phyloP scores from a whole-genome alignment of 30 jellyfish, hydroid and myxozoan genomes.

The Turritopsis rubra region DNA sequence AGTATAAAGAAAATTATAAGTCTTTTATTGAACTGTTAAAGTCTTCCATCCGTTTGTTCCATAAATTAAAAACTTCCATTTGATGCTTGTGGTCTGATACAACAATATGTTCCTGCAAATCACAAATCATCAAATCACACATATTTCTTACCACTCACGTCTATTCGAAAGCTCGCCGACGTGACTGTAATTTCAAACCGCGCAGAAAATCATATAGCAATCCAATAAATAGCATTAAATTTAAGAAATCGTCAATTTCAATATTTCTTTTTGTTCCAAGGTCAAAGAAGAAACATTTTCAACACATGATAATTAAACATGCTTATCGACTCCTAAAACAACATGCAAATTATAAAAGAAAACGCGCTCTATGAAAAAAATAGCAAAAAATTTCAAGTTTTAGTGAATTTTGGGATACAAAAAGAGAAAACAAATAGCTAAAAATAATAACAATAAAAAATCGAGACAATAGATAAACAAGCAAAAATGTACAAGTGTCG shows the following conservation, averaged over 20 bases:
- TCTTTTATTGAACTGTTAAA: no score
- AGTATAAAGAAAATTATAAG: not conserved
- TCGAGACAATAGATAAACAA: not conserved
- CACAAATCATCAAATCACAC: no score
- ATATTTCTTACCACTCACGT: no score
- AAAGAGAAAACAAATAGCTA: not conserved
- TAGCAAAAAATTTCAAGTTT: no score
- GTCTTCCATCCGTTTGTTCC: no score
- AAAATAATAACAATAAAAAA: no score
- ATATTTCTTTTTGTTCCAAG: not conserved
- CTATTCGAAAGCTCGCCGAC: no score
- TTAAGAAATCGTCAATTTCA: not conserved
- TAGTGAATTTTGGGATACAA: not conserved
- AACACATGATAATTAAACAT: not conserved
- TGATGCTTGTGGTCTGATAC: no score
- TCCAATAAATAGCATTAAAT: no score
- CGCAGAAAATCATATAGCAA: no score
- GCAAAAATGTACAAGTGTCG: not conserved
- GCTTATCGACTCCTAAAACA: not conserved
- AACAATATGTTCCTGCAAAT: no score
- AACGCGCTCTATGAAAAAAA: not conserved
- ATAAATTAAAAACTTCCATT: no score
- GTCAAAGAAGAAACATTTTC: not conserved
- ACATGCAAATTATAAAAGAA: not conserved
- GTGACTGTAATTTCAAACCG: not conserved